Evolutionary conservation across 53 echinoderm and acorn worm species (phyloP), one percentile per base, ranked within the genome.

Genomic region (Holothuria scabra): DNA sequence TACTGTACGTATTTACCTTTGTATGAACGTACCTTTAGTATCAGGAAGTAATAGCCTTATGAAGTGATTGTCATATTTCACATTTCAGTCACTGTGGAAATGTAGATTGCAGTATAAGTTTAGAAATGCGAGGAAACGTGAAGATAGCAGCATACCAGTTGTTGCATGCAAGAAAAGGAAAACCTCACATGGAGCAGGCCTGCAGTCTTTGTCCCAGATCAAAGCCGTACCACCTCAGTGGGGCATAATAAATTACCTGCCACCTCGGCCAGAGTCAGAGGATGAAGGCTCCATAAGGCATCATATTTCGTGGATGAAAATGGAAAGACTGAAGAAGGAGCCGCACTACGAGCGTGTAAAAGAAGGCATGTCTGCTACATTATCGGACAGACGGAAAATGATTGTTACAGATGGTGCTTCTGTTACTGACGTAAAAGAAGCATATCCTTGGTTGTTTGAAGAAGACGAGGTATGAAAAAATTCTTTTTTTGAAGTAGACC

Each of bases 391-490:
- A 25, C 56, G 87, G 6, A 68, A 28, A 1, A 31, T 68, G 25
- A 87, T 87, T 11, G 70, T 81, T 49, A 67, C 33, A 49, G 82
- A 62, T 25, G 56, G 56, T 49, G 30, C 70, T 18, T 67, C 87
- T 2, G 60, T 87, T 10, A 23, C 56, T 10, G 68, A 21, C 5
- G 68, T 87, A 33, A 82, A 81, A 71, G 64, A 63, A 63, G 10
- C 11, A 12, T 87, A 87, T 60, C 87, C 87, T 5, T 87, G 82
- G 82, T 82, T 82, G 18, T 87, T 87, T 61, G 80, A 87, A 25
- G 60, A 80, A 55, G 71, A 87, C 44, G 80, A 87, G 87, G 81
- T 87, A 66, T 5, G 48, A 10, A 1, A 48, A 48, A 10, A 7
- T 5, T 44, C 10, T 10, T 44, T 44, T 44, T 44, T 44, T 44